These are phyloP conservation scores for Acanthosepion esculentum DNA, from an alignment of 2,888 invertebrate species.

Conservation along the genomic window DNA sequence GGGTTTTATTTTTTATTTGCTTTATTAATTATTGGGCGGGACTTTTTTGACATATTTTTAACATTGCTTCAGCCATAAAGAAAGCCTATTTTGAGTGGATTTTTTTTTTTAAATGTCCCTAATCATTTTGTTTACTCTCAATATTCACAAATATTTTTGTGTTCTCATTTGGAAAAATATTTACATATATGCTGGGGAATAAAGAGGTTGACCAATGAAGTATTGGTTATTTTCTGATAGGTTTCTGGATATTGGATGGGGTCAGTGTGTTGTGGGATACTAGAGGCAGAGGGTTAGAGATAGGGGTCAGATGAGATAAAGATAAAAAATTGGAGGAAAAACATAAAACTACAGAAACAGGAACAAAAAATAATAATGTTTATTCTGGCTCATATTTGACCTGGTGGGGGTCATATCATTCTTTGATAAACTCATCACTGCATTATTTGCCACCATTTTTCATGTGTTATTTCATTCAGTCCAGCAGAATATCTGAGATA, in stretches of 20 bases:
- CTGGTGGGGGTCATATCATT: not conserved
- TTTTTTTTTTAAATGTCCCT: not conserved
- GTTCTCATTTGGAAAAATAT: not conserved
- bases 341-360: too few relatives aligned
- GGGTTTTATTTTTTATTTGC: not conserved
- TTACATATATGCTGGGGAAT: not conserved
- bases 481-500: too few relatives aligned
- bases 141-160: not conserved
- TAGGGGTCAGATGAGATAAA: not conserved
- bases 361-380: not conserved
- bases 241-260: not conserved
- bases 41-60: conserved; percentile 33
- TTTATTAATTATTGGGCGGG: conserved; percentile 13
- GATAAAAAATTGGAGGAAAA: not conserved
- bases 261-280: not conserved
- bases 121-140: conserved; percentile 33
- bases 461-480: too few relatives aligned
- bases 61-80: not conserved
- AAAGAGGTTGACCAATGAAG: not conserved
- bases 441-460: too few relatives aligned
- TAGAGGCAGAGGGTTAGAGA: not conserved
- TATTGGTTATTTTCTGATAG: not conserved
- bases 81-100: not conserved
- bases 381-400: not conserved
- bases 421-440: too few relatives aligned